Evolutionary conservation across 30 jellyfish, hydroid and myxozoan species (phyloP).

Genomic region (Phacellophora camtschatica): DNA sequence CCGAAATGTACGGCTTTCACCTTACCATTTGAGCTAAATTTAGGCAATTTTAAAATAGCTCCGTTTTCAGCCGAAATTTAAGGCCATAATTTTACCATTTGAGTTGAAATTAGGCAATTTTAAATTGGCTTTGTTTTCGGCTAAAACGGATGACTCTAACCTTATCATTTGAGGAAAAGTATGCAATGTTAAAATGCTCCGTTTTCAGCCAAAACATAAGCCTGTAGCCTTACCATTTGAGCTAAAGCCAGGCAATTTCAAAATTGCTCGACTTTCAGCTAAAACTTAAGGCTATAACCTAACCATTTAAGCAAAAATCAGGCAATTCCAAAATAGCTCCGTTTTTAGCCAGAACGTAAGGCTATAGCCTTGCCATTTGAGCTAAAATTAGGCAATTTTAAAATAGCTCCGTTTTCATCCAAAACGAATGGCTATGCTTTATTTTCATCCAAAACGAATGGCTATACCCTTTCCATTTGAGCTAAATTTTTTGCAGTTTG

Average conservation of each 20-base stretch:
- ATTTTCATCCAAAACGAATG: not conserved
- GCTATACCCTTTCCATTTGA: too few species aligned
- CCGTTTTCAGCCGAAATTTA: not conserved
- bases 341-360: not conserved
- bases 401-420: not conserved
- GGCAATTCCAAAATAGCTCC: not conserved
- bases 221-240: not conserved
- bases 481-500: too few species aligned
- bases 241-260: not conserved
- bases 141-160: not conserved
- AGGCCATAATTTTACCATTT: not conserved
- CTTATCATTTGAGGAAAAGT: not conserved
- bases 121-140: not conserved
- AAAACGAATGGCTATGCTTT: too few species aligned
- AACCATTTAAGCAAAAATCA: not conserved
- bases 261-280: not conserved
- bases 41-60: too few species aligned
- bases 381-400: not conserved
- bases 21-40: not conserved
- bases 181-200: not conserved
- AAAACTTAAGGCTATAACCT: not conserved
- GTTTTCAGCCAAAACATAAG: not conserved
- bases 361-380: not conserved
- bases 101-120: not conserved
- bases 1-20: not conserved